Evolutionary conservation across 2,113 vertebrate species (phyloP).

Genomic region (Myiopsitta monachus): DNA sequence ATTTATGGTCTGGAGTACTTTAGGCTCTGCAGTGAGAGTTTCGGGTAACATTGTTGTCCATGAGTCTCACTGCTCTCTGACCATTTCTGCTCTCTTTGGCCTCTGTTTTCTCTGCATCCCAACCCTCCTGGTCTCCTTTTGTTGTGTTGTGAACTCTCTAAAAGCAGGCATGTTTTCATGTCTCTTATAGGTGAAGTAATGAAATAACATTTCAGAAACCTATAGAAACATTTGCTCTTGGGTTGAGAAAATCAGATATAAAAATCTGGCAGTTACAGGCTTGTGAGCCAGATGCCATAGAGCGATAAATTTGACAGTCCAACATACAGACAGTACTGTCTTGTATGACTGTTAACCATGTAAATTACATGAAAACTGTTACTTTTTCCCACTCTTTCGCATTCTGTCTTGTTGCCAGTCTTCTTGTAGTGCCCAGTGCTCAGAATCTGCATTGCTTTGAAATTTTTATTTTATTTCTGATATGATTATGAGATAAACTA

Average conservation of each 20-base stretch:
- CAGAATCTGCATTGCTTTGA: background rate
- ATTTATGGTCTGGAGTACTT: background rate
- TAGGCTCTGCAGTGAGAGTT: background rate
- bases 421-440: background rate
- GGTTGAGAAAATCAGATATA: background rate
- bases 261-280: background rate
- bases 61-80: rapidly evolving
- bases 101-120: background rate
- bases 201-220: background rate
- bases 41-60: background rate
- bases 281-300: background rate
- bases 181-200: background rate
- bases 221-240: background rate
- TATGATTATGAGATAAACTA: background rate
- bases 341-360: background rate
- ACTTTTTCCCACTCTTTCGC: background rate
- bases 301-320: background rate
- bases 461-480: background rate
- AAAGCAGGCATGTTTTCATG: background rate
- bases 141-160: rapidly evolving
- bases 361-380: background rate
- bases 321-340: background rate
- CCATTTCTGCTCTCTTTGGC: background rate
- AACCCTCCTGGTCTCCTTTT: background rate
- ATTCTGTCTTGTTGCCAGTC: background rate